These are phyloP conservation scores for Sciurus niger DNA, from an alignment of 2,113 vertebrate genomes.

Conservation along the genomic window DNA sequence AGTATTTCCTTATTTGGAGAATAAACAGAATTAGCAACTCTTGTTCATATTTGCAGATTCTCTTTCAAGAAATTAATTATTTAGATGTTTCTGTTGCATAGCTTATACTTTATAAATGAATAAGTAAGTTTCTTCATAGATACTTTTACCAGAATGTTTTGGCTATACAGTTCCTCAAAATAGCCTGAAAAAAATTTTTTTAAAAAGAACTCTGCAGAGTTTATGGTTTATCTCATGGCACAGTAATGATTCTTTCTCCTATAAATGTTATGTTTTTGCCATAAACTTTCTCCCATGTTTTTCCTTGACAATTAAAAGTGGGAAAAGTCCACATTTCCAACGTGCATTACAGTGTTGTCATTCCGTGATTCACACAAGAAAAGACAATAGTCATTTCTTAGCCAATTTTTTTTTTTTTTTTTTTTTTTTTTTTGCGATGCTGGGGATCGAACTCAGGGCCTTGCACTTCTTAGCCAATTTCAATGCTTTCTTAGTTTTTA, in stretches of 20 bases:
- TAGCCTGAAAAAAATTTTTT: background rate
- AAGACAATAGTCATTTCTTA: background rate
- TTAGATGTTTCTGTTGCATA: background rate
- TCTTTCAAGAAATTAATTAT: background rate
- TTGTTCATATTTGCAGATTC: background rate
- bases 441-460: too few relatives aligned
- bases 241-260: background rate
- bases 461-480: background rate
- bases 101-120: background rate
- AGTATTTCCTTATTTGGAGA: background rate
- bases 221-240: too few relatives aligned
- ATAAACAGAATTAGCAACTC: background rate
- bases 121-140: slow-evolving; percentile 21
- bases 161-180: background rate
- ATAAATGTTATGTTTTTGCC: background rate
- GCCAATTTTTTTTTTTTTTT: background rate
- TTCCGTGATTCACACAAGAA: background rate
- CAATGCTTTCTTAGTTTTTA: background rate
- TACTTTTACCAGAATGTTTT: slow-evolving; percentile 10
- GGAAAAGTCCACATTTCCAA: background rate
- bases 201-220: background rate
- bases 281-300: background rate
- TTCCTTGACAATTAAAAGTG: background rate
- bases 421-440: too few relatives aligned
- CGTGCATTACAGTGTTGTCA: background rate